Evolutionary conservation across 2,888 invertebrate genomes (phyloP).

Genomic region (Uloborus plumipes): DNA sequence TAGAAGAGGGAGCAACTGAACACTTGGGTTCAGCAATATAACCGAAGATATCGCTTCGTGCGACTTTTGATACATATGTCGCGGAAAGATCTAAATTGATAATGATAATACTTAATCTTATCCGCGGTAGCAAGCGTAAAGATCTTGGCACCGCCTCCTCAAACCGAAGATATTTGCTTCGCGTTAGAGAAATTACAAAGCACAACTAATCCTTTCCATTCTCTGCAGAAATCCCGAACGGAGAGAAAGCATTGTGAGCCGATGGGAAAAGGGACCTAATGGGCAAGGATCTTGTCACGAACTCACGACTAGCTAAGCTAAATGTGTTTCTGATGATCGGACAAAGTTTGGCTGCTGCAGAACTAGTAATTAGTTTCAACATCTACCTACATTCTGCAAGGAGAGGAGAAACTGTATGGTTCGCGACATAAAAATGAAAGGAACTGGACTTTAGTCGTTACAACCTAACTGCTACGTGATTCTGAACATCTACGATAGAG

Average conservation of each 20-base stretch:
- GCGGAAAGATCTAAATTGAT: conserved; percentile 57
- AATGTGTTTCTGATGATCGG: conserved; percentile 64
- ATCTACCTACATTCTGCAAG: conserved; percentile 43
- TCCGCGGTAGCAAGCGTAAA: conserved; percentile 51
- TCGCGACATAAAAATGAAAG: conserved; percentile 59
- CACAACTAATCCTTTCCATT: conserved; percentile 39
- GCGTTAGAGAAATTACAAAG: conserved; percentile 44
- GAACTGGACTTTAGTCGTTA: conserved; percentile 44
- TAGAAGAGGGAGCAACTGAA: conserved; percentile 27
- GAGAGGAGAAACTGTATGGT: conserved; percentile 53
- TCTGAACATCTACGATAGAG: conserved; percentile 50
- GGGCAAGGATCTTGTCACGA: conserved; percentile 54
- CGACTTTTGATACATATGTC: conserved; percentile 41
- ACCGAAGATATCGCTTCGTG: conserved; percentile 33
- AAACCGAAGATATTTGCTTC: conserved; percentile 55
- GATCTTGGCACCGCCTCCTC: conserved; percentile 52
- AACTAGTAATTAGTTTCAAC: conserved; percentile 63
- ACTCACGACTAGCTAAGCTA: conserved; percentile 57
- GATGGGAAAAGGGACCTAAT: conserved; percentile 50
- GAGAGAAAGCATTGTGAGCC: conserved; percentile 27
- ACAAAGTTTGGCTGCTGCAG: conserved; percentile 54
- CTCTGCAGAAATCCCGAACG: conserved; percentile 22
- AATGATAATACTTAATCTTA: conserved; percentile 51
- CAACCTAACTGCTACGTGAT: conserved; percentile 53
- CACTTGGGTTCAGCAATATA: neutral